Evolutionary conservation across 2,888 invertebrate genomes (phyloP), one percentile per base, ranked within the genome.

Genomic region (Parascotia fuliginaria): DNA sequence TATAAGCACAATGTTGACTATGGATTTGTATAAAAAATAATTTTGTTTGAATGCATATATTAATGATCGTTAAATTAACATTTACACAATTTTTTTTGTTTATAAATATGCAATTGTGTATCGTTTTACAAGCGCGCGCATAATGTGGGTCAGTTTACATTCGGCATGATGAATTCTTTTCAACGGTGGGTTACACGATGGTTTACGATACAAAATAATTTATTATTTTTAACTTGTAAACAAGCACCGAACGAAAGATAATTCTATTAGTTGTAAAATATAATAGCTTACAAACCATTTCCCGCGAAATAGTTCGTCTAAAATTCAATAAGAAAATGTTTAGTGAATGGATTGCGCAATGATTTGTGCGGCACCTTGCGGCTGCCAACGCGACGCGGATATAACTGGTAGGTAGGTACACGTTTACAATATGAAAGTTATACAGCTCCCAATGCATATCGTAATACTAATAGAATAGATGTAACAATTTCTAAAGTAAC

Each of bases 71-170:
- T 33, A 33, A 15, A 33, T 33, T n/a, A 15, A 3, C 5, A 7
- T 16, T 9, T 9, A 9, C 9, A 9, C 34, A 27, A 37, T 38
- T 42, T 46, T 33, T 40, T 42, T 47, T 62, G 53, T 60, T 47
- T 58, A 42, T 52, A 48, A 60, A 57, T 63, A 66, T 56, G 41
- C 32, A 29, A 56, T 53, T 39, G 39, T 52, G 48, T 42, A 12
- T 33, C n/a, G 28, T 46, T 51, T 39, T 39, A 31, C 31, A 41
- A 28, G 36, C 36, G 9, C 28, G 14, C 15, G 27, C 12, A 11
- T 11, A 9, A 66, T 59, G 38, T 66, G 46, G 66, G 66, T 67
- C 56, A 67, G 67, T 61, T 61, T 64, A 67, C 47, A 24, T 55
- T 50, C 14, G 5, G 37, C 12, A 58, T 66, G 66, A 66, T 66